Conservation (phyloP, 2,113 vertebrate species). For the Daphoenositta chrysoptera region DNA sequence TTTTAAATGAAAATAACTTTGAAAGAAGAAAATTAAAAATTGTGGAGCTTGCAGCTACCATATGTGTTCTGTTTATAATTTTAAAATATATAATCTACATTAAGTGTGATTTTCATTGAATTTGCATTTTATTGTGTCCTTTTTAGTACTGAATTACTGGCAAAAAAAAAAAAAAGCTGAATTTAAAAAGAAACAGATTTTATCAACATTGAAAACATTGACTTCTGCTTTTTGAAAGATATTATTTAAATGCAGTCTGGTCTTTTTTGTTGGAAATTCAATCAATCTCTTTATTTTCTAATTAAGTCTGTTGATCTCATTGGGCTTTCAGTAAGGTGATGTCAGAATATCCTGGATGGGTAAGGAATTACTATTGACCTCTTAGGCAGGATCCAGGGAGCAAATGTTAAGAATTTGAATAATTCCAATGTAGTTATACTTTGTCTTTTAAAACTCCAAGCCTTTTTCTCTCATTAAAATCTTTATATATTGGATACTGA, state of each 20-base stretch:
- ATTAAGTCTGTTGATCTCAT: neutral
- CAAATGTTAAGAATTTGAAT: neutral
- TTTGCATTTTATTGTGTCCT: slow-evolving; percentile 12
- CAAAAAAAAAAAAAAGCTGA: neutral
- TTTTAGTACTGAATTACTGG: neutral
- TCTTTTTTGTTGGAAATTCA: neutral
- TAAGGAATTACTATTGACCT: neutral
- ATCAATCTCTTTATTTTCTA: neutral
- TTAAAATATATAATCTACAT: neutral
- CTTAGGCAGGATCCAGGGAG: neutral
- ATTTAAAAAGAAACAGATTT: neutral
- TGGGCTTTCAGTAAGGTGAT: neutral
- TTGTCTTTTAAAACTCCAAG: neutral
- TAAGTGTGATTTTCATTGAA: slow-evolving; percentile 16
- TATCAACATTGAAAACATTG: neutral
- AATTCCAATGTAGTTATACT: neutral
- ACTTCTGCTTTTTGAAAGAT: neutral
- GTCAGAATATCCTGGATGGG: neutral
- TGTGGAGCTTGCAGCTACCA: neutral
- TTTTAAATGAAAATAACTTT: slow-evolving; percentile 23
- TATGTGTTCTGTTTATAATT: slow-evolving; percentile 12
- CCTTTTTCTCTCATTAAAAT: neutral
- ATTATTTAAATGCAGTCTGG: neutral
- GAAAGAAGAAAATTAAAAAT: neutral
- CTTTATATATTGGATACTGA: neutral